Base-by-base conservation (phyloP, 1,140 invertebrate species). In the Bombus pyrosoma region DNA sequence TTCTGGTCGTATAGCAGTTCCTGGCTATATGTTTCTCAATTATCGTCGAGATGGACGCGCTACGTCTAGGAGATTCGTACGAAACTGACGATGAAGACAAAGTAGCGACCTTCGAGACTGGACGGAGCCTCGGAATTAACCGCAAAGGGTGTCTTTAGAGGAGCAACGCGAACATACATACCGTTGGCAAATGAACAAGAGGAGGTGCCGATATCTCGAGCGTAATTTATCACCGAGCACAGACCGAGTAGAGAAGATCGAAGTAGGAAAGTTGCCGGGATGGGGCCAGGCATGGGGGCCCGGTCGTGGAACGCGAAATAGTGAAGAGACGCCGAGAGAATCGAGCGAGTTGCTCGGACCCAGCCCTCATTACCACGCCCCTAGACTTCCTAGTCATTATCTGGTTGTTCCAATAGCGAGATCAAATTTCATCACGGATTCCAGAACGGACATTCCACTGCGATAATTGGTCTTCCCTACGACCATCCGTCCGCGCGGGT, bases 401-500 rank as follows among this genome's bases (percentile, higher is more conserved):
- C 89, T 91, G 91, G 91, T 93, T 91, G 90, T 91, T 90, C 91
- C 89, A 93, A 93, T 92, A 89, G 81, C 76, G 75, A 85, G 87
- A 87, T 91, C 89, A 87, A 91, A 77, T 91, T 91, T 91, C 90
- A 91, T 89, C 90, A 87, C 64, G 87, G 75, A 91, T 92, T 82
- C 84, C 95, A 95, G 95, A 92, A 95, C 95, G 95, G 95, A 95
- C 96, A 96, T 96, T 96, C 95, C 96, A 90, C 94, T 76, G 89
- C 15, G 81, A 88, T 91, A 88, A 90, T 91, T 87, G 72, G 22
- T n/a, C 84, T 47, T 43, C 77, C 22, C 62, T 28, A 12, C 69
- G 22, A 37, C 68, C 68, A 1, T 3, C 68, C 22, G 18, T 25
- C 68, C 68, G 22, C 22, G 0, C 25, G 0, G 37, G 1, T 15